Evolutionary conservation across 2,113 vertebrate genomes (phyloP), one percentile per base, ranked within the genome.

Genomic region (Chaetodon trifascialis): DNA sequence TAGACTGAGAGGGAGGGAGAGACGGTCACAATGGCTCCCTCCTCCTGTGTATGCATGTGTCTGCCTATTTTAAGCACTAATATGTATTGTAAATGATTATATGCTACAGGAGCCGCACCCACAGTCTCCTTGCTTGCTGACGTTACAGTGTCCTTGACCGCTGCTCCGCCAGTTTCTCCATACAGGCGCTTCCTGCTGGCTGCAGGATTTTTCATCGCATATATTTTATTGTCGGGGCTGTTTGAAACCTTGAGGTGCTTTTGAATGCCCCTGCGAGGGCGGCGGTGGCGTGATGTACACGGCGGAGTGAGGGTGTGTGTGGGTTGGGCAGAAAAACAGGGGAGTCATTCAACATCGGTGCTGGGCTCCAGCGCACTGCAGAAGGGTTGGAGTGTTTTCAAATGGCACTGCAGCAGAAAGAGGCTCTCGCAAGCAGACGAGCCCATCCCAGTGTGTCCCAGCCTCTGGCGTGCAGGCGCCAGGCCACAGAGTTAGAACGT

Each of bases 341-440:
- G 70, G 51, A 88, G 77, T 83, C 67, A 72, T 84, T 93, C 87
- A 86, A 76, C 84, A 92, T 87, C 87, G 86, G 80, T 73, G 73
- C 87, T 90, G 87, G 75, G 84, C 86, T 85, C 64, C 83, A 79
- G 86, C 87, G 77, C 91, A 90, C 88, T 92, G 95, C 95, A 95
- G 93, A 92, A 91, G 52, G 56, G 78, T 84, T 94, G 92, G 86
- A 93, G 81, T 62, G 77, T 73, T 91, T 91, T 94, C 85, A 94
- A 93, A 87, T 86, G 79, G 84, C 89, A 92, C 86, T 95, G 93
- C 93, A 94, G 92, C 73, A 91, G 87, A 90, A 90, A 62, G 68
- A 70, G 60, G 54, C 83, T 90, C 73, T 9, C 51, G 85, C 56
- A 82, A 75, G 73, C 68, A 68, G 80, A 87, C n/a, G 3, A 67